phyloP scores from a whole-genome alignment of 64 coral and sea anemone species.

The Actinia equina region DNA sequence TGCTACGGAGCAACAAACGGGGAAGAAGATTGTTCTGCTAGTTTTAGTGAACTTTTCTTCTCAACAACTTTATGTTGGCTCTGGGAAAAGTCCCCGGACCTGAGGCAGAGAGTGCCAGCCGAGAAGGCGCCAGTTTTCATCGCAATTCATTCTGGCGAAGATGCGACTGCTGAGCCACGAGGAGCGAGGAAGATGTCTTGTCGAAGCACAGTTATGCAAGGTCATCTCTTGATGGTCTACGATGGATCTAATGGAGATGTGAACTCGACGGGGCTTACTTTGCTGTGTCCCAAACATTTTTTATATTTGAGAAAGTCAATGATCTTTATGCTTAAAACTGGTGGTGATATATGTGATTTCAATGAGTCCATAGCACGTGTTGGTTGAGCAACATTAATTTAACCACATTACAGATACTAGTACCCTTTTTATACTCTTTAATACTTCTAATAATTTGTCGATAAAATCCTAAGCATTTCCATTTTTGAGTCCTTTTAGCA shows the following conservation, averaged over 20 bases:
- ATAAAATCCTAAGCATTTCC: not conserved
- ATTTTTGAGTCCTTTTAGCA: not conserved
- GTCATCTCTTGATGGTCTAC: constrained; percentile 10
- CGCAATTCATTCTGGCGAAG: constrained; percentile 59
- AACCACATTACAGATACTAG: no score
- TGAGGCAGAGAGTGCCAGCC: constrained; percentile 85
- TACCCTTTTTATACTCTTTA: no score
- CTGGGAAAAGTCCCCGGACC: constrained; percentile 98
- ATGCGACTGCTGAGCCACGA: constrained; percentile 66
- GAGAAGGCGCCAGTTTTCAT: constrained; percentile 66
- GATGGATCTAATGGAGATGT: constrained; percentile 36
- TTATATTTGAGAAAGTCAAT: constrained; percentile 95
- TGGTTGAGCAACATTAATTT: not conserved
- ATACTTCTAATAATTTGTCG: no score
- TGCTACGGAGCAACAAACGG: constrained; percentile 87
- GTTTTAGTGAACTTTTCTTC: constrained; percentile 50
- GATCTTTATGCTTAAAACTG: not conserved
- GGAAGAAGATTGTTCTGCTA: constrained; percentile 7
- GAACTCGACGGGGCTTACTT: constrained; percentile 96
- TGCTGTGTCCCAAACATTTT: constrained; percentile 85
- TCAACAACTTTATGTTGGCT: constrained; percentile 90
- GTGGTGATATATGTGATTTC: not conserved
- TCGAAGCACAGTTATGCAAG: constrained; percentile 98
- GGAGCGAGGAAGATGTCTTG: constrained; percentile 58
- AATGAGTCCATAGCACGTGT: not conserved